Base-by-base conservation (phyloP, 30 jellyfish, hydroid and myxozoan species). In the Haliclystus octoradiatus region DNA sequence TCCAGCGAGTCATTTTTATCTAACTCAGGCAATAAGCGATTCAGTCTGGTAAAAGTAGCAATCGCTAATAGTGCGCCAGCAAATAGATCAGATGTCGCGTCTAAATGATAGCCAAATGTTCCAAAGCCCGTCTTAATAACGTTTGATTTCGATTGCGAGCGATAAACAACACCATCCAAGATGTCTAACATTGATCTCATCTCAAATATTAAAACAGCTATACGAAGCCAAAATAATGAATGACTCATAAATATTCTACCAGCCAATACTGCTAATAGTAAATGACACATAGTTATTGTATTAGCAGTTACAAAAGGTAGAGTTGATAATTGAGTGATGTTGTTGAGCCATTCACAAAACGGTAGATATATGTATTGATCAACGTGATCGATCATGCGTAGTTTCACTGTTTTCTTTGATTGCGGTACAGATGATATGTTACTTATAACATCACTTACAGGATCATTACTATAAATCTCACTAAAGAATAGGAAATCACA, bases 351-450 rank as follows among this genome's bases (percentile, higher is more conserved):
- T 74, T 77, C 70, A 69, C 95, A 76, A 65, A 84, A 71, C 49
- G 95, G 95, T 25, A 84, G 70, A 72, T 46, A 84, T 40, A 84
- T 22, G 62, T 77, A 77, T 66, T 84, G 95, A n/a, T 75, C 95
- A 60, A 84, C 67, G 31, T 84, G 95, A 67, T 84, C 95, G 51
- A 77, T 93, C 95, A 84, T 84, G 15, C 95, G 88, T 29, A 84
- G 77, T 51, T 84, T 84, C 3, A 84, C 70, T 2, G 95, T 76
- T 22, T 27, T 66, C 33, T 27, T 31, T 19, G 77, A 68, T n/a
- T n/a, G n/a, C n/a, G n/a, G n/a, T 1, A 49, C 63, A 32, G 46
- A 28, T 1, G 35, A 2, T n/a, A 46, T 60, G 25, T 77, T 70
- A 31, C 49, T 28, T 47, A 66, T 77, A n/a, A n/a, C n/a, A 4